Base-by-base conservation (phyloP, 92 coral and sea anemone species). In the Epizoanthus rinbou region DNA sequence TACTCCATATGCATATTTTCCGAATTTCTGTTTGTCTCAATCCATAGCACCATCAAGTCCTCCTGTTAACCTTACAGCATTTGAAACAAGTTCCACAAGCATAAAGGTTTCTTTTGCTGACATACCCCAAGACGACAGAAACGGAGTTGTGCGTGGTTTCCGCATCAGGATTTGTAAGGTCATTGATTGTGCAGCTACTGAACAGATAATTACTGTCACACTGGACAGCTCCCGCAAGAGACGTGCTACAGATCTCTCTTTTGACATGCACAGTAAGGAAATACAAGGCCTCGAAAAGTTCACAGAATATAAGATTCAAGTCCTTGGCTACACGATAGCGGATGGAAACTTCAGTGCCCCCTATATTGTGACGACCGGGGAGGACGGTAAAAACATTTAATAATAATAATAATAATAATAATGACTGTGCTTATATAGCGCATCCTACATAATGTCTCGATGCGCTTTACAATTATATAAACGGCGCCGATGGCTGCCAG, bases 111-210 rank as follows among this genome's bases (percentile, higher is more conserved):
- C 84, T 23, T 91, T 91, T 89, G 60, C 80, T 57, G 78, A 86
- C 53, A 76, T 91, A 7, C 88, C 95, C 4, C 21, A 33, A 15
- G 86, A 74, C n/a, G 65, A 86, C 54, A 73, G 18, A 57, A 80
- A 91, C 73, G 95, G 95, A 19, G 57, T 88, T 22, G 54, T 89
- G 5, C 91, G 90, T 33, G 83, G 81, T 3, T 91, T 91, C 47
- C 81, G 81, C 37, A 73, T 74, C 60, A 86, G 79, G 71, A 69
- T 52, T 35, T 91, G 85, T 79, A 82, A 85, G 87, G 33, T 13
- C 45, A 13, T 59, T 8, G 83, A 84, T 39, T 81, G 82, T 63
- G 85, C 89, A n/a, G 67, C 73, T 1, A 43, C 71, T 0, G 57
- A n/a, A 4, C 54, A 58, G 17, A 75, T 57, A 17, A 75, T 75